phyloP scores from a whole-genome alignment of 2,888 invertebrate species.

The Athalia circularis region DNA sequence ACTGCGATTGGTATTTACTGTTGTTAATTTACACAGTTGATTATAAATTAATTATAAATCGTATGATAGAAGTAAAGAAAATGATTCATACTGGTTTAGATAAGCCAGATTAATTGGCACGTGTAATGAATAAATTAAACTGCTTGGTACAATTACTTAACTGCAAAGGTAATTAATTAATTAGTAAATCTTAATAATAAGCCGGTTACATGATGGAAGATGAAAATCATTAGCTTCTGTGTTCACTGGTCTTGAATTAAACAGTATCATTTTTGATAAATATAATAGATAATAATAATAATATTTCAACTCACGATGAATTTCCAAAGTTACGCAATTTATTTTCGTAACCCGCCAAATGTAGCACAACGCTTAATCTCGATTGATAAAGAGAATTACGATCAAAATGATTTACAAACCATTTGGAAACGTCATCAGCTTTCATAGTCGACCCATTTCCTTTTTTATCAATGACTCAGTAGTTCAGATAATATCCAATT shows the following conservation, averaged over 20 bases:
- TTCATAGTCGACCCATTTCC: no score
- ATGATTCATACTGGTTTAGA: no score
- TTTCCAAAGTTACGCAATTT: not conserved
- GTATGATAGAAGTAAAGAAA: no score
- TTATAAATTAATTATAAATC: no score
- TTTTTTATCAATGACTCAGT: no score
- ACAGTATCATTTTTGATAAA: not conserved
- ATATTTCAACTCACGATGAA: not conserved
- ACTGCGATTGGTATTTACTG: no score
- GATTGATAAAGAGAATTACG: no score
- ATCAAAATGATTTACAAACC: no score
- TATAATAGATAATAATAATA: not conserved
- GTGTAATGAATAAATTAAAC: conserved; percentile 32
- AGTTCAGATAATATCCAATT: no score
- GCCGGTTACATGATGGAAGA: not conserved
- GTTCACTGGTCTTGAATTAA: conserved; percentile 13
- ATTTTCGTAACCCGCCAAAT: not conserved
- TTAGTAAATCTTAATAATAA: not conserved
- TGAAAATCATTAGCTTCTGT: not conserved
- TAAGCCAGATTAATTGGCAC: not conserved
- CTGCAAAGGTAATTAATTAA: not conserved
- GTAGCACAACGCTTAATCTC: no score
- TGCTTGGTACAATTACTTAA: not conserved
- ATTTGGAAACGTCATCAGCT: no score
- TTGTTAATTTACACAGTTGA: no score